phyloP scores from a whole-genome alignment of 2,888 invertebrate species.

The Diplolepis rosae region DNA sequence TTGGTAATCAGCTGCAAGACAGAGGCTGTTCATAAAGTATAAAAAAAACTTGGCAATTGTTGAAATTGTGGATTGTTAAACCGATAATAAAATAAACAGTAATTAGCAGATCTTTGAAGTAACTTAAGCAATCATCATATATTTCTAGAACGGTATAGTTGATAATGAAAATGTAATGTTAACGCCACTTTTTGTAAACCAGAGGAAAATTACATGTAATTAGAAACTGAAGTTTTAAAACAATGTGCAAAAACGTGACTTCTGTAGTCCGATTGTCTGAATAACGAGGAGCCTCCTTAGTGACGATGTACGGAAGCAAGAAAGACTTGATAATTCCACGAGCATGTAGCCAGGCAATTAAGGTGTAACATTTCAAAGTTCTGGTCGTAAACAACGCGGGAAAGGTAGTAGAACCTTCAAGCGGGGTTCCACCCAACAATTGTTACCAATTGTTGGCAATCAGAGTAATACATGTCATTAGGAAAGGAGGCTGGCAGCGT shows the following conservation, averaged over 20 bases:
- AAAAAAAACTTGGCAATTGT: not conserved
- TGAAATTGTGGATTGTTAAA: conserved; percentile 11
- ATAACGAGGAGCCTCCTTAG: conserved; percentile 32
- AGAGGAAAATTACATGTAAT: conserved; percentile 26
- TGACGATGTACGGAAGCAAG: conserved; percentile 44
- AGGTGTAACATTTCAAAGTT: conserved; percentile 66
- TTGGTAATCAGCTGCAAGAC: too few species aligned
- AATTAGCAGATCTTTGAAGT: too few species aligned
- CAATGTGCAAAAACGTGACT: conserved; percentile 44
- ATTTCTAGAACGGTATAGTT: too few species aligned
- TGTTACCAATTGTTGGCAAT: conserved; percentile 72
- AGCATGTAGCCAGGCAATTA: conserved; percentile 65
- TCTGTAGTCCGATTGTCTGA: conserved; percentile 33
- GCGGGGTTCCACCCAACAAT: conserved; percentile 70
- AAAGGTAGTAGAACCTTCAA: conserved; percentile 70
- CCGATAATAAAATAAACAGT: conserved; percentile 23
- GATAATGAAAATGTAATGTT: conserved; percentile 4
- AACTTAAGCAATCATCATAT: too few species aligned
- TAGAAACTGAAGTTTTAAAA: conserved; percentile 17
- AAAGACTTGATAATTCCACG: conserved; percentile 63
- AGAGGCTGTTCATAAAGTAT: too few species aligned
- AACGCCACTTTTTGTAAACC: conserved; percentile 5
- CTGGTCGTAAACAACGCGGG: conserved; percentile 70
- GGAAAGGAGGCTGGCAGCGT: conserved; percentile 44
- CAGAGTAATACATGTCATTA: conserved; percentile 67